Base-by-base conservation (phyloP, 2,797 vertebrate species). In the Sebastes itinus region DNA sequence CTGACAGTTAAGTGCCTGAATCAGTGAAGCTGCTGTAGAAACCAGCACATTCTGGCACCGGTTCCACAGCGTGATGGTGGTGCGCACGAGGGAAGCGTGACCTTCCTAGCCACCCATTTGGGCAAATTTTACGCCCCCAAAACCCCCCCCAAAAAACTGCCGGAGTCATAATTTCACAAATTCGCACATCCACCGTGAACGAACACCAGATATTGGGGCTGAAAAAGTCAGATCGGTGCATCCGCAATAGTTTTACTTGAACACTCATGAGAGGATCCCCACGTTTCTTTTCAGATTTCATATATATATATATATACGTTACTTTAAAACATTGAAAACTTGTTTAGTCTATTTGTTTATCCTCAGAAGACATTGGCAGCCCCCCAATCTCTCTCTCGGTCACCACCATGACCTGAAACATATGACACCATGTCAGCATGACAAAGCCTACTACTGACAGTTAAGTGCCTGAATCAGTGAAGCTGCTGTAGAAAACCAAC, bases 41-140 rank as follows among this genome's bases (percentile, higher is more conserved):
- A 77, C 25, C 22, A 49, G 52, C 13, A 67, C 35, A 77, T 78
- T 83, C 65, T 84, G 81, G 38, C 80, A 38, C 33, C 6, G 63
- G 20, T 54, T 84, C 59, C 75, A 71, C 54, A 68, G 82, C 78
- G 5, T 38, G 35, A 38, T 3, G 35, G 35, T 0, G 90, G 89
- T 74, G 86, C 75, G 81, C 79, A 84, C 65, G 82, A 80, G 83
- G 81, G 84, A 61, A 65, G 72, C 66, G 75, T 91, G 86, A 87
- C 87, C 89, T 87, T 83, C 79, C 78, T 55, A 12, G 70, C 25
- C 72, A 72, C 79, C 76, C 70, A 27, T 78, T 75, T n/a, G 60
- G 83, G 68, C 65, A 92, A 94, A 90, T 94, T 94, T 94, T 87
- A 78, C 84, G 2, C 35, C 35, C 35, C 12, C 12, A 38, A 38